These are phyloP conservation scores for Ciona savignyi DNA, from an alignment of 23 tunicate species.

Conservation along the genomic window DNA sequence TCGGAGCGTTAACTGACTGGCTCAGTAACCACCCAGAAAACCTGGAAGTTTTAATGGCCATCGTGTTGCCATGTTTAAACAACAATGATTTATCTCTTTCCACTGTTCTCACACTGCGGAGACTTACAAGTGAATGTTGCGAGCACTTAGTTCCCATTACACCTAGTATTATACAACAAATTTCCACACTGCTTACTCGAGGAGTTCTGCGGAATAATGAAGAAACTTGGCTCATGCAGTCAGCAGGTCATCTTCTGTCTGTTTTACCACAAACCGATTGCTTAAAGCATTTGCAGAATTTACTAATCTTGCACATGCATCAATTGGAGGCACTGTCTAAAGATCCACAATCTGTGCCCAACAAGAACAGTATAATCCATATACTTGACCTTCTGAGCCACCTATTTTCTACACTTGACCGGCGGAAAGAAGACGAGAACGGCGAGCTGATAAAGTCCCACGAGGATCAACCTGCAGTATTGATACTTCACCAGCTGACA, in stretches of 20 bases:
- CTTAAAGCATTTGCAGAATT: conserved; percentile 43
- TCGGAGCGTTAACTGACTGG: conserved; percentile 94
- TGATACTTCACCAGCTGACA: conserved; percentile 46
- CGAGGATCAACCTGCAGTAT: conserved; percentile 45
- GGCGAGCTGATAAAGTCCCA: conserved; percentile 28
- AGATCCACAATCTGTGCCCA: conserved; percentile 57
- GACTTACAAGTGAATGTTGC: conserved; percentile 82
- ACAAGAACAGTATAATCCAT: conserved; percentile 68
- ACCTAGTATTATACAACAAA: conserved; percentile 34
- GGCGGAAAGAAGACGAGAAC: conserved; percentile 45
- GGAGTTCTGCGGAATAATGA: conserved; percentile 48
- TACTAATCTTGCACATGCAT: conserved; percentile 52
- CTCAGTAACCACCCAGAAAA: conserved; percentile 42
- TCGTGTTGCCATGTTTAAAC: conserved; percentile 71
- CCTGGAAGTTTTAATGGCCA: conserved; percentile 33
- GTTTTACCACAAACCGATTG: conserved; percentile 52
- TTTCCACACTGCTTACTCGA: conserved; percentile 21
- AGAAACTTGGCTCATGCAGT: conserved; percentile 87
- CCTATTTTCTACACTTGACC: conserved; percentile 72
- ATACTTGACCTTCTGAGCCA: conserved; percentile 61
- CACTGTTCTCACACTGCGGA: conserved; percentile 77
- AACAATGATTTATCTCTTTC: conserved; percentile 63
- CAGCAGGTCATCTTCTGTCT: conserved; percentile 81
- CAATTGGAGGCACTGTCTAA: conserved; percentile 67
- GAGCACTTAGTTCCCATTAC: conserved; percentile 52